Evolutionary conservation across 2,797 vertebrate genomes (phyloP), one percentile per base, ranked within the genome.

Genomic region (Falco peregrinus): DNA sequence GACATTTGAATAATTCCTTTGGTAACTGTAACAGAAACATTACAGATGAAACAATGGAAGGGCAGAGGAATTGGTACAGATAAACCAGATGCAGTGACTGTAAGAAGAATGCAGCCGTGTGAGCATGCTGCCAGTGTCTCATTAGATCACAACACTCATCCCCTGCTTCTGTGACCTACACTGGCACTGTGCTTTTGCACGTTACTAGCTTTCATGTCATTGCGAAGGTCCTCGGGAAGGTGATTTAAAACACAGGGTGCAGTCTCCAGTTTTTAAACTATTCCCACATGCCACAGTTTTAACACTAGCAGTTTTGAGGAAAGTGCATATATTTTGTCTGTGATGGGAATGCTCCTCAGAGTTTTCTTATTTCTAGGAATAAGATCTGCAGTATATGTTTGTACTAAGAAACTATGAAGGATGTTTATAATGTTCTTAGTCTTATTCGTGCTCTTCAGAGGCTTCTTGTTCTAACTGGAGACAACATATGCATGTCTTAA

Each of bases 1-100:
- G 81, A 90, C 16, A 56, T 88, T 50, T 89, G 57, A 85, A 94
- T 63, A 88, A 92, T 94, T 86, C 39, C 61, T 90, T 68, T 8
- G 9, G 51, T 84, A 60, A 59, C 41, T 54, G 71, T 53, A 91
- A 71, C 10, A 57, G 59, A 89, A 70, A 69, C 21, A 78, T 79
- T 56, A 37, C 15, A 64, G 87, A 45, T 65, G 76, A 95, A 90
- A 71, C 24, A 51, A 29, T 12, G 41, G 64, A 83, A 87, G 64
- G 43, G 50, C 82, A 82, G 69, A 74, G 61, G 50, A 89, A 22
- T 28, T 3, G 39, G 54, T 69, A 54, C 14, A 45, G 83, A 64
- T 65, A 86, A 82, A 59, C 64, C 75, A 87, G 88, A 93, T 41
- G 63, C 76, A 71, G 79, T 26, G 79, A n/a, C 61, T 93, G 39